Evolutionary conservation across 1,140 invertebrate genomes (phyloP).

Genomic region (Drosophila kanapiae): DNA sequence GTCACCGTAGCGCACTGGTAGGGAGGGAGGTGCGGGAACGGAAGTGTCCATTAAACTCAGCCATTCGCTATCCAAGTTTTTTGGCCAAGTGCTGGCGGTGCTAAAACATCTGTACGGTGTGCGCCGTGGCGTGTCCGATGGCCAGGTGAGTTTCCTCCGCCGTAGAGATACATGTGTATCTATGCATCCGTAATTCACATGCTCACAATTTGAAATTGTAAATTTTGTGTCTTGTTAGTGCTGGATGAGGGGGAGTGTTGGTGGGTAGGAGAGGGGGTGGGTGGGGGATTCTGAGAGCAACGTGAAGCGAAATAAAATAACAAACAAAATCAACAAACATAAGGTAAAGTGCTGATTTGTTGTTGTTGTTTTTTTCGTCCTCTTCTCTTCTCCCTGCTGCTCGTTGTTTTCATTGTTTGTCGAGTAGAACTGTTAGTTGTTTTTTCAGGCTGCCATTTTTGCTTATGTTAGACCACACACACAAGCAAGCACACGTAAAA

Average conservation of each 20-base stretch:
- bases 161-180: constrained; percentile 53
- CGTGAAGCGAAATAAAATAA: constrained; percentile 65
- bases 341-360: constrained; percentile 75
- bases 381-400: constrained; percentile 9
- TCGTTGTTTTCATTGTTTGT: constrained; percentile 75
- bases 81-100: constrained; percentile 57
- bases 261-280: not conserved
- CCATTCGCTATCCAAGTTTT: constrained; percentile 56
- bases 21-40: not conserved
- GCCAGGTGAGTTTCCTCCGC: constrained; percentile 37
- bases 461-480: constrained; percentile 64
- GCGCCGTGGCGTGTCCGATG: constrained; percentile 62
- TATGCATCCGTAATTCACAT: constrained; percentile 61
- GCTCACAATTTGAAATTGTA: constrained; percentile 74
- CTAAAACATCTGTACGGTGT: constrained; percentile 75
- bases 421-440: constrained; percentile 78
- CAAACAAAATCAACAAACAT: constrained; percentile 77
- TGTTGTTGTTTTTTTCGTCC: constrained; percentile 51
- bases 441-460: constrained; percentile 73
- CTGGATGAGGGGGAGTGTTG: constrained; percentile 7
- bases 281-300: constrained; percentile 2
- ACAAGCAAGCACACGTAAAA: constrained; percentile 9
- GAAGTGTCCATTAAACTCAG: constrained; percentile 52
- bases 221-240: constrained; percentile 66
- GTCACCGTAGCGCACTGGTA: constrained; percentile 26